These are phyloP conservation scores for Eudemis profundana DNA, from an alignment of 2,888 invertebrate genomes.

Conservation along the genomic window DNA sequence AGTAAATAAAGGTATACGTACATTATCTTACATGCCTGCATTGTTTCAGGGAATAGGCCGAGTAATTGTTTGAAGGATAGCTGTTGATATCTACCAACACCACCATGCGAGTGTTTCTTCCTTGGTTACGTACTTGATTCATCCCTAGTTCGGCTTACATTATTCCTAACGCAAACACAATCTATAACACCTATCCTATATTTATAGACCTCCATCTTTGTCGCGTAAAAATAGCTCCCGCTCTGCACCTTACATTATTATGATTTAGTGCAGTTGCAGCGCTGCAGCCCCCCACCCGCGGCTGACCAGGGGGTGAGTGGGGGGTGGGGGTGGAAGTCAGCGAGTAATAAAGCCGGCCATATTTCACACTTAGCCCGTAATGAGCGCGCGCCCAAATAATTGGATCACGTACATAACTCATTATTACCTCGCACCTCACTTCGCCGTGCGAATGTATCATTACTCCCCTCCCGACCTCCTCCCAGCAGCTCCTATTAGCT, in stretches of 20 bases:
- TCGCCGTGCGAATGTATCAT: constrained; percentile 81
- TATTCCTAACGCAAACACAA: not conserved
- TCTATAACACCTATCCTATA: constrained; percentile 19
- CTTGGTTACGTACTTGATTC: no score
- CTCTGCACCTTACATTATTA: constrained; percentile 78
- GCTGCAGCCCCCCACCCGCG: constrained; percentile 61
- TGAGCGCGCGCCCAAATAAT: constrained; percentile 86
- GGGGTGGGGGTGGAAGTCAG: constrained; percentile 60
- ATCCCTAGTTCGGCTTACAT: not conserved
- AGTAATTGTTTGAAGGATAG: no score
- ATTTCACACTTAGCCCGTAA: constrained; percentile 86
- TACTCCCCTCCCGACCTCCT: constrained; percentile 56
- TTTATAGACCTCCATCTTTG: constrained; percentile 41
- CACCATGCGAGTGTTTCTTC: no score
- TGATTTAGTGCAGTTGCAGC: constrained; percentile 82
- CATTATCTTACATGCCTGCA: no score
- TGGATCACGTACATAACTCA: constrained; percentile 87
- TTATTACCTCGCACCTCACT: constrained; percentile 85
- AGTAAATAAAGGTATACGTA: no score
- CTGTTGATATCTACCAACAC: no score
- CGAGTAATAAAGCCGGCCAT: constrained; percentile 84
- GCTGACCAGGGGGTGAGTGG: constrained; percentile 30
- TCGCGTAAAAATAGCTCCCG: constrained; percentile 54
- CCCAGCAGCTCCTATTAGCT: constrained; percentile 43
- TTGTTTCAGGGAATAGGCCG: no score